Percentiles rank a stretch among this genome's conserved stretches.
Evolutionary conservation across 2,797 vertebrate genomes (phyloP).

Genomic region (Myioborus miniatus): DNA sequence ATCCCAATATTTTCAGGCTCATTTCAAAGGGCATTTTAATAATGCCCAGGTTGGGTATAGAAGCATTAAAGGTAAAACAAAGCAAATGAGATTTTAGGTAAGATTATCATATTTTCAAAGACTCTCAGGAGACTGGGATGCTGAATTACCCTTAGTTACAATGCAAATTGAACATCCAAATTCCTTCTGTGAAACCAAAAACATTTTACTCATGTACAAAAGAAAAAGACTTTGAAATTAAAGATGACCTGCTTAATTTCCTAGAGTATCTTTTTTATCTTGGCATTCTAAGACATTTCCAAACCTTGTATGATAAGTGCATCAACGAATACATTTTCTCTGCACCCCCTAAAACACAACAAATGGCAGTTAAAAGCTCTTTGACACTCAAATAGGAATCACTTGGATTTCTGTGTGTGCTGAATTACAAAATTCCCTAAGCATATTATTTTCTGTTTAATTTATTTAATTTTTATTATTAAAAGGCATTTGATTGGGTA

Average conservation of each 20-base stretch:
- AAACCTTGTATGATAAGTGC: not conserved
- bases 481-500: constrained; percentile 3
- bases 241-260: not conserved
- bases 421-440: constrained; percentile 11
- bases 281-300: not conserved
- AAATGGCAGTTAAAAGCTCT: not conserved
- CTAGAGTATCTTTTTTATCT: not conserved
- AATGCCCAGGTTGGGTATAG: not conserved
- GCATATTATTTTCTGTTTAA: constrained; percentile 19
- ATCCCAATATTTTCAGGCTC: constrained; percentile 7
- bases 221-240: not conserved
- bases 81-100: constrained; percentile 17
- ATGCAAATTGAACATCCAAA: constrained; percentile 15
- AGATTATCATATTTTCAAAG: constrained; percentile 8
- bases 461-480: constrained; percentile 36
- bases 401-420: not conserved
- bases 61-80: constrained; percentile 10
- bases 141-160: not conserved
- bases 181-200: not conserved
- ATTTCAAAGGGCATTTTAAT: constrained; percentile 32
- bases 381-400: not conserved
- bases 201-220: not conserved
- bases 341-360: not conserved
- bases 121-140: not conserved
- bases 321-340: not conserved